A percentile compares a stretch with the other conserved stretches of the same genome.
Evolutionary conservation across 2,888 invertebrate genomes (phyloP).

Genomic region (Lasioglossum pauxillum): DNA sequence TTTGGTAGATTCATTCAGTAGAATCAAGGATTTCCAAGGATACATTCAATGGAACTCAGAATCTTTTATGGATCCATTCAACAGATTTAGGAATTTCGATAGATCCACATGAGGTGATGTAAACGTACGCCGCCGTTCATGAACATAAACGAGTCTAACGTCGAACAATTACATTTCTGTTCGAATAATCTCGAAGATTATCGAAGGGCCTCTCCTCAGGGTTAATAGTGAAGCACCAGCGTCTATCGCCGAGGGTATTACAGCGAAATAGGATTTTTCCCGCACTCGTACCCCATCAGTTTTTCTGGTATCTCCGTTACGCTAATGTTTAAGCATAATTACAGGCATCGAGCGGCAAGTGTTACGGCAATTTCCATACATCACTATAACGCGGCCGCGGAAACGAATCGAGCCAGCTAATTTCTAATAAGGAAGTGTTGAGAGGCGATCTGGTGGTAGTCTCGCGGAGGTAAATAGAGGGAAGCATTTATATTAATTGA

Average conservation of each 20-base stretch:
- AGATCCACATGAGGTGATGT: neutral
- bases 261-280: neutral
- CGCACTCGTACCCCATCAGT: neutral
- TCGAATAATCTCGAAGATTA: neutral
- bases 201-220: neutral
- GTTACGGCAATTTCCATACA: neutral
- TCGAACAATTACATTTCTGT: neutral
- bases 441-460: neutral
- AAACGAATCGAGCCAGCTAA: conserved; percentile 4
- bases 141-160: neutral
- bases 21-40: neutral
- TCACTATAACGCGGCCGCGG: neutral
- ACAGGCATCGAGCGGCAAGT: neutral
- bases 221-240: neutral
- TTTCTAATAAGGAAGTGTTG: conserved; percentile 33
- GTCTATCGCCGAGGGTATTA: neutral
- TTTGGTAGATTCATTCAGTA: neutral
- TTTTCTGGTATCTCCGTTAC: neutral
- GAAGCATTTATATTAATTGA: conserved; percentile 47
- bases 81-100: too few relatives aligned
- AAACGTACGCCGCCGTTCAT: neutral
- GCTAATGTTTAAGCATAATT: neutral
- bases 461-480: conserved; percentile 20
- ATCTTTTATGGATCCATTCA: too few relatives aligned
- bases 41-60: too few relatives aligned